Conservation (phyloP, 1,140 invertebrate species). For the Hycleus cichorii region DNA sequence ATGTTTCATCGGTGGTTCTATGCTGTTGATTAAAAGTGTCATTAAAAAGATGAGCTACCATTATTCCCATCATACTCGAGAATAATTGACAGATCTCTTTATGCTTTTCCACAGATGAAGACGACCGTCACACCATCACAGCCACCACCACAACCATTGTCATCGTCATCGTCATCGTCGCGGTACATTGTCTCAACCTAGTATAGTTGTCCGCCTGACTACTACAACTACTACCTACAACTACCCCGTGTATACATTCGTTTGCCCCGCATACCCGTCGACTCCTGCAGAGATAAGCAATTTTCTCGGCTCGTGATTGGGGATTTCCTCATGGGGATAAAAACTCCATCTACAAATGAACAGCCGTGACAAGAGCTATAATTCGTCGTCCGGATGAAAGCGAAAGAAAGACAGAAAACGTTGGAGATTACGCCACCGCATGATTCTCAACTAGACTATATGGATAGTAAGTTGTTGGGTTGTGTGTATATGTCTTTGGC, state of each 20-base stretch:
- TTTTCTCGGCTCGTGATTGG: slow-evolving; percentile 66
- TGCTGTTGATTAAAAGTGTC: slow-evolving; percentile 28
- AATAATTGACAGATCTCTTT: slow-evolving; percentile 29
- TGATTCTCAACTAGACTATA: neutral
- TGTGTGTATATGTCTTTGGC: slow-evolving; percentile 16
- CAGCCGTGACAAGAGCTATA: slow-evolving; percentile 65
- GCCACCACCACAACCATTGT: too few relatives aligned
- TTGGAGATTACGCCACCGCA: slow-evolving; percentile 10
- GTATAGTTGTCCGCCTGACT: neutral
- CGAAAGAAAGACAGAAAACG: slow-evolving; percentile 29
- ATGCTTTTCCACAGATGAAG: slow-evolving; percentile 7
- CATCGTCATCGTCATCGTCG: neutral
- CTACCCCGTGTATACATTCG: neutral
- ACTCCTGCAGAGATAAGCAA: slow-evolving; percentile 46
- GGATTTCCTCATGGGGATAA: slow-evolving; percentile 57
- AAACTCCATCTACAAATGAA: slow-evolving; percentile 69
- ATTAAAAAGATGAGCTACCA: slow-evolving; percentile 24
- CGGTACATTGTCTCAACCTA: slow-evolving; percentile 26
- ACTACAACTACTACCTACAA: slow-evolving; percentile 1
- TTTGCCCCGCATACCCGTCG: slow-evolving; percentile 15
- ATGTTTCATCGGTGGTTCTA: neutral
- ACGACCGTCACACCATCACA: neutral
- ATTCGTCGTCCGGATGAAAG: slow-evolving; percentile 47
- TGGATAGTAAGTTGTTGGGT: neutral
- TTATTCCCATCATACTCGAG: slow-evolving; percentile 16